These are phyloP conservation scores for Portevinia maculata DNA, from an alignment of 2,888 invertebrate genomes.

Conservation along the genomic window DNA sequence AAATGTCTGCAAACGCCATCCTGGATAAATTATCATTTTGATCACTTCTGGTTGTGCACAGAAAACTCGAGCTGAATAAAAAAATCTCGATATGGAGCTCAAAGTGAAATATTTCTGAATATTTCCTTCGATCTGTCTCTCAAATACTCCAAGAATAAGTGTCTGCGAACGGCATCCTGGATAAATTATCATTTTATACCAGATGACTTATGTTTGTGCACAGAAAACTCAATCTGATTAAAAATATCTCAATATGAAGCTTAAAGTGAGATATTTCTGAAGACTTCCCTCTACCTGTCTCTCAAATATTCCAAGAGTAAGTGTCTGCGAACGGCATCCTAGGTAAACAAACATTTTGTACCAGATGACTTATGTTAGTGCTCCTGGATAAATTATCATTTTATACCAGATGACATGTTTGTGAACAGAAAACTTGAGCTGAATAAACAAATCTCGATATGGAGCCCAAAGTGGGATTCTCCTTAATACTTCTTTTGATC, in stretches of 20 bases:
- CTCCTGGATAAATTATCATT: no score
- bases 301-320: slow-evolving; percentile 9
- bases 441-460: no score
- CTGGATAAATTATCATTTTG: slow-evolving; percentile 12
- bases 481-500: no score
- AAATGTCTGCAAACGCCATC: slow-evolving; percentile 2
- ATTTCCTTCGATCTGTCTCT: not conserved
- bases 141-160: slow-evolving; percentile 1
- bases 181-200: slow-evolving; percentile 4
- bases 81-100: not conserved
- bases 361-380: slow-evolving; percentile 25
- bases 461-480: no score
- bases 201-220: slow-evolving; percentile 5
- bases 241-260: not conserved
- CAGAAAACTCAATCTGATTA: not conserved
- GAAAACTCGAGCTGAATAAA: no score
- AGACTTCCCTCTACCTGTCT: not conserved
- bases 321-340: slow-evolving; percentile 12
- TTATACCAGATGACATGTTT: no score
- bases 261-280: slow-evolving; percentile 11
- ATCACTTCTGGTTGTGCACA: slow-evolving; percentile 5
- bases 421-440: no score
- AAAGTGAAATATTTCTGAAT: slow-evolving; percentile 3
- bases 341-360: slow-evolving; percentile 15
- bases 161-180: slow-evolving; percentile 3